A percentile compares a stretch with the other conserved stretches of the same genome.
These are phyloP conservation scores for Halcyon chelicuti DNA, from an alignment of 2,797 vertebrate species.

Conservation along the genomic window DNA sequence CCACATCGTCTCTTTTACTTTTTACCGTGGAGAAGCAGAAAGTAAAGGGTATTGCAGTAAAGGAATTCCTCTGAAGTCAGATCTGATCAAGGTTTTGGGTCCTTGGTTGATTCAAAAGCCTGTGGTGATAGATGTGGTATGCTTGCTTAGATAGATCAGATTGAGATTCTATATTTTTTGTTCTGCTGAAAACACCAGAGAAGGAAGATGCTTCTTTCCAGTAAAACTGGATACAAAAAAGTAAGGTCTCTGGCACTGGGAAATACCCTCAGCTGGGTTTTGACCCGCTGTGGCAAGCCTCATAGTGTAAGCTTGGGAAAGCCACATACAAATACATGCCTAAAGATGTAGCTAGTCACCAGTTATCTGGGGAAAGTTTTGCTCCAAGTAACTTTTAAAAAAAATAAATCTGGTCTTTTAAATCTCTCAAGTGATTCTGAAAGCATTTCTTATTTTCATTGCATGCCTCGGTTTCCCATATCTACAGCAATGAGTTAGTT, in stretches of 20 bases:
- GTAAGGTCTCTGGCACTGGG: background rate
- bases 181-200: slow-evolving; percentile 18
- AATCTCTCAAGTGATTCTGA: background rate
- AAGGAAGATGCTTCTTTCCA: background rate
- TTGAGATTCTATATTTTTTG: background rate
- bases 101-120: slow-evolving; percentile 57
- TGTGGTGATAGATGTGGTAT: slow-evolving; percentile 54
- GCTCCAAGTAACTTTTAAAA: background rate
- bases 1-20: background rate
- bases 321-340: background rate
- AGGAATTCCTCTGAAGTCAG: slow-evolving; percentile 39
- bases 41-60: background rate
- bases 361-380: background rate
- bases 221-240: background rate
- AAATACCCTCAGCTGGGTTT: background rate
- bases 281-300: background rate
- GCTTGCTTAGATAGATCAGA: slow-evolving; percentile 38
- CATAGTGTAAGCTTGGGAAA: background rate
- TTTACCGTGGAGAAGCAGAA: background rate
- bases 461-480: background rate
- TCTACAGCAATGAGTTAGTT: background rate
- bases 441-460: background rate
- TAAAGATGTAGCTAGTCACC: background rate
- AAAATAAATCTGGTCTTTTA: background rate
- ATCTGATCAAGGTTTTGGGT: slow-evolving; percentile 51